These are phyloP conservation scores for Malthinus flaveolus DNA, from an alignment of 2,888 invertebrate species.

Conservation along the genomic window DNA sequence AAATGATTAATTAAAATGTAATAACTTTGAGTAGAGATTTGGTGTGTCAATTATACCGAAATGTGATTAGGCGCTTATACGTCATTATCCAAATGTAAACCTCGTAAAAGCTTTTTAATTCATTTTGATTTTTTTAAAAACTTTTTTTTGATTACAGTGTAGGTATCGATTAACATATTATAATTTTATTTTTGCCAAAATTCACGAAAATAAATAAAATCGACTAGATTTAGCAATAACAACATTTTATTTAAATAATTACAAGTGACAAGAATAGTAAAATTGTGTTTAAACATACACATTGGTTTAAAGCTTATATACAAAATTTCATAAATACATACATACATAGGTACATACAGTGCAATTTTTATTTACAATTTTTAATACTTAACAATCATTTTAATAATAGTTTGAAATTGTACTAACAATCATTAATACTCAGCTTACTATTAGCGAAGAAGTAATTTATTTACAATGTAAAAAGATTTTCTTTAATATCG, in stretches of 20 bases:
- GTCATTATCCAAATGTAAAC: too few relatives aligned
- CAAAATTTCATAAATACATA: slow-evolving; percentile 35
- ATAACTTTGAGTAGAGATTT: too few relatives aligned
- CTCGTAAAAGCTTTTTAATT: too few relatives aligned
- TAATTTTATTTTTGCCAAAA: background rate
- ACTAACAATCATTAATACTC: slow-evolving; percentile 3
- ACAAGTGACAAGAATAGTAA: slow-evolving; percentile 44
- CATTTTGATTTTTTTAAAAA: too few relatives aligned
- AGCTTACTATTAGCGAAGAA: background rate
- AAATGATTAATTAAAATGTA: too few relatives aligned
- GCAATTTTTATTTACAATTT: slow-evolving; percentile 23
- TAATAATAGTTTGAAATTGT: slow-evolving; percentile 5
- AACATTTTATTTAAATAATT: slow-evolving; percentile 39
- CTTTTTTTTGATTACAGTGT: too few relatives aligned
- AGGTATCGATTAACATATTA: too few relatives aligned
- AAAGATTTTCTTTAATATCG: background rate
- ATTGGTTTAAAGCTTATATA: slow-evolving; percentile 42
- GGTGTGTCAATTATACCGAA: too few relatives aligned
- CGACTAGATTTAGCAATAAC: slow-evolving; percentile 14
- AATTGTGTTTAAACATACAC: slow-evolving; percentile 49
- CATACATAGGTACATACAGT: slow-evolving; percentile 34
- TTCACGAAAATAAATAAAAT: too few relatives aligned
- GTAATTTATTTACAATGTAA: background rate
- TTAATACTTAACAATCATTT: slow-evolving; percentile 6
- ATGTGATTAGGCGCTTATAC: too few relatives aligned